Base-by-base conservation (phyloP, 2,888 invertebrate species). In the Apamea monoglypha region DNA sequence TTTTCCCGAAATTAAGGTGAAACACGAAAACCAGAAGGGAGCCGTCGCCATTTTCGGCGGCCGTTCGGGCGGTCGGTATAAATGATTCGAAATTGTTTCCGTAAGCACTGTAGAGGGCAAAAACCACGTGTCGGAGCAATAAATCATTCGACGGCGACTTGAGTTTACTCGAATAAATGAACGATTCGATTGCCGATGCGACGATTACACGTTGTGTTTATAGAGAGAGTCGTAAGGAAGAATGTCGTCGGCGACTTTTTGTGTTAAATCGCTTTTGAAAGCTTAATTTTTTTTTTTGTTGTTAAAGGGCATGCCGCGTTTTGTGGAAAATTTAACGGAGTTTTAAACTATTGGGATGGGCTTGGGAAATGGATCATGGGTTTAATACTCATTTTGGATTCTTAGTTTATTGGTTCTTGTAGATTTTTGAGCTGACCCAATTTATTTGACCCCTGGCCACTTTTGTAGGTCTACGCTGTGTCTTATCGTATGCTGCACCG, bases 81-180 rank as follows among this genome's bases (percentile, higher is more conserved):
- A 96, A 96, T 96, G 96, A 96, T 95, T 93, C 95, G 93, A 96
- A 96, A 96, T 96, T 94, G 96, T 96, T 96, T 96, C 96, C 96
- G 96, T 94, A 93, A 95, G 93, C 92, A 93, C 87, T 88, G 91
- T 87, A 91, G 90, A 91, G 91, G 91, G 93, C 96, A 96, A 96
- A 97, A 97, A 96, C 94, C 94, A 96, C 95, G 97, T 97, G 97
- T 97, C 94, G 94, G 92, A 91, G 94, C 93, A 96, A 96, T 97
- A 97, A 97, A 97, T 96, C 96, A 97, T 96, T 95, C 94, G 91
- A 82, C 92, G 91, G 93, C 94, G 92, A 95, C 93, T 94, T 92
- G 93, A 94, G 94, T 95, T 95, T 94, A 96, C 95, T 95, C 96
- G 96, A 96, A 95, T 96, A 95, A 96, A 95, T 94, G 95, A 92